Evolutionary conservation across 2,797 vertebrate genomes (phyloP).

Genomic region (Triplophysa bombifrons): DNA sequence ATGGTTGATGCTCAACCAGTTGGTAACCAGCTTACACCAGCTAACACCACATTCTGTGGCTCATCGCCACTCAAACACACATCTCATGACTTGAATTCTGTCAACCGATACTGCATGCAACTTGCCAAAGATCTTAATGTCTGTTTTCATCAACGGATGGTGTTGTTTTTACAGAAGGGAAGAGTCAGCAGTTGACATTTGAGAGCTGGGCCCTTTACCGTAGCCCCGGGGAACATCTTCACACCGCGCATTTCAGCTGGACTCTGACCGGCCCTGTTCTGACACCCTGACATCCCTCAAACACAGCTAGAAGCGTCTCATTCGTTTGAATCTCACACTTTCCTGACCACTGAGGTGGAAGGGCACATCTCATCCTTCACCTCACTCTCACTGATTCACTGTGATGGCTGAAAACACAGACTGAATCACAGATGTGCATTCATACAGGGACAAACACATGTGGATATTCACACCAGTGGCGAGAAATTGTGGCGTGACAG

Average conservation of each 20-base stretch:
- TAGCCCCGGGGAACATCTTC: conserved; percentile 41
- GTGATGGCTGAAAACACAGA: conserved; percentile 24
- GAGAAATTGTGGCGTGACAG: background rate
- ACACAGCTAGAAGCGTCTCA: conserved; percentile 47
- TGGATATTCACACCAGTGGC: background rate
- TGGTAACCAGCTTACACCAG: background rate
- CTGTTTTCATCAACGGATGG: conserved; percentile 44
- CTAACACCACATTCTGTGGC: background rate
- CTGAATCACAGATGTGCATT: conserved; percentile 28
- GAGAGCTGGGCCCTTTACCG: conserved; percentile 37
- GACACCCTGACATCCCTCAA: conserved; percentile 54
- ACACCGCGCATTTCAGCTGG: conserved; percentile 37
- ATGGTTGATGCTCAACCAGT: background rate
- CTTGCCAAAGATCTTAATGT: conserved; percentile 40
- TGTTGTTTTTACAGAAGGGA: conserved; percentile 42
- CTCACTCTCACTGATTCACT: conserved; percentile 38
- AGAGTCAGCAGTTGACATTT: conserved; percentile 47
- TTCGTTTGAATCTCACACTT: conserved; percentile 50
- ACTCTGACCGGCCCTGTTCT: conserved; percentile 23
- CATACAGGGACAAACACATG: background rate
- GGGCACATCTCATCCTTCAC: conserved; percentile 41
- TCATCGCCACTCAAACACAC: conserved; percentile 19
- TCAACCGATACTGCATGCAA: conserved; percentile 22
- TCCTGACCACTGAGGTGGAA: conserved; percentile 39
- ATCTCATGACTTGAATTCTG: conserved; percentile 17